Conservation (phyloP, 2,797 vertebrate species). For the Fistularia tabacaria region DNA sequence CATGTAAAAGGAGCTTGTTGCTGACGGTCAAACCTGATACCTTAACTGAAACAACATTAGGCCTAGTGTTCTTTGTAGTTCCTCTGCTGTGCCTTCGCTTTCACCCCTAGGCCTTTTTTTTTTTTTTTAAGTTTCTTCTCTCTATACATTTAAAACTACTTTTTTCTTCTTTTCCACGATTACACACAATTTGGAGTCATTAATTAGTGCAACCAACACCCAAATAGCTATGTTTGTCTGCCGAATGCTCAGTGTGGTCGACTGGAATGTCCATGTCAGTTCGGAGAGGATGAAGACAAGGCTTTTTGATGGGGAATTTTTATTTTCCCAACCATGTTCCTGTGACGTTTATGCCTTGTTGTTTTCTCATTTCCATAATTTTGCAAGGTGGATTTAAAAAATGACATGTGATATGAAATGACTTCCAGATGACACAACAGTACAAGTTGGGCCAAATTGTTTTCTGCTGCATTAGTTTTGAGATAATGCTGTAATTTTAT, state of each 20-base stretch:
- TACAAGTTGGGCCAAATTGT: constrained; percentile 42
- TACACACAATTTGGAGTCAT: too few species aligned
- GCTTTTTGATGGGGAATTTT: constrained; percentile 27
- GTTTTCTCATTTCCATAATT: constrained; percentile 53
- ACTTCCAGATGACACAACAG: constrained; percentile 59
- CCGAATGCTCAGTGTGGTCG: too few species aligned
- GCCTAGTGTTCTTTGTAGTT: constrained; percentile 46
- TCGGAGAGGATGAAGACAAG: constrained; percentile 22
- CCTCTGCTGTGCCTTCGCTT: not conserved
- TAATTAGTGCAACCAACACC: too few species aligned
- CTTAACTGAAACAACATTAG: constrained; percentile 23
- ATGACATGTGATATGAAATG: constrained; percentile 52
- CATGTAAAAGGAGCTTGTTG: constrained; percentile 36
- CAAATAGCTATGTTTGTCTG: too few species aligned
- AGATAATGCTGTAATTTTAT: constrained; percentile 39
- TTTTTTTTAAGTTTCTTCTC: constrained; percentile 27
- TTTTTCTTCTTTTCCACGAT: too few species aligned
- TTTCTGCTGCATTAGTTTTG: constrained; percentile 41
- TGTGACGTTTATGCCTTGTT: constrained; percentile 33
- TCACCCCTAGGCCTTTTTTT: constrained; percentile 1
- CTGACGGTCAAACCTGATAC: constrained; percentile 9
- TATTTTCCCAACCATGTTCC: constrained; percentile 31
- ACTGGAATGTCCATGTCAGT: not conserved
- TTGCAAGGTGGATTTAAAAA: constrained; percentile 32
- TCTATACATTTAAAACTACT: constrained; percentile 11